These are phyloP conservation scores for Gymnosoma rotundatum DNA, from an alignment of 2,888 invertebrate species.

Conservation along the genomic window DNA sequence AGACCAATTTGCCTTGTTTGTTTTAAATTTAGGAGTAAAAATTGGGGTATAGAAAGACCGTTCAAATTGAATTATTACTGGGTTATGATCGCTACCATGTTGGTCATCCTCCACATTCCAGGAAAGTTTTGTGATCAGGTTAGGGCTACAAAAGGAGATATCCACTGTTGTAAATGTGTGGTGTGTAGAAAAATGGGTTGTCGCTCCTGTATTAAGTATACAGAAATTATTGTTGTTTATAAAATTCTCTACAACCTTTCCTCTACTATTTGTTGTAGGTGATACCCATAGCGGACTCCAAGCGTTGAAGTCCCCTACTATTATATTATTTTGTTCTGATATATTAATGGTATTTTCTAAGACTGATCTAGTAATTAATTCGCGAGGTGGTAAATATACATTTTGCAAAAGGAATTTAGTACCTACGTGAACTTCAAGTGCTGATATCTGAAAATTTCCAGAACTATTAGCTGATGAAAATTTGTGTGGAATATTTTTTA, in stretches of 20 bases:
- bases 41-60: neutral
- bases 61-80: neutral
- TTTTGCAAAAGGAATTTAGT: slow-evolving; percentile 7
- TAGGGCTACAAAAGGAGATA: neutral
- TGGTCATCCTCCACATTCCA: neutral
- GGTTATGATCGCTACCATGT: slow-evolving; percentile 10
- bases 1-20: slow-evolving; percentile 11
- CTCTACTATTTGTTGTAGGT: neutral
- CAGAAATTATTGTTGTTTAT: neutral
- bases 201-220: slow-evolving; percentile 1
- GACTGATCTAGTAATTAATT: neutral
- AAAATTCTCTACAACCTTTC: neutral
- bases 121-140: neutral
- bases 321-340: neutral
- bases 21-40: slow-evolving; percentile 18
- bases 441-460: neutral
- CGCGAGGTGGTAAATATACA: slow-evolving; percentile 18
- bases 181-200: slow-evolving; percentile 25
- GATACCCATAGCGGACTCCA: slow-evolving; percentile 14
- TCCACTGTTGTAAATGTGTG: neutral
- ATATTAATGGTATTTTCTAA: neutral
- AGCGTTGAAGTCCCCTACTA: slow-evolving; percentile 15
- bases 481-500: too few relatives aligned
- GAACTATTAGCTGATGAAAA: neutral
- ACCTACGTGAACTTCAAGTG: slow-evolving; percentile 2